Evolutionary conservation across 2,797 vertebrate species (phyloP).

Genomic region (Xenentodon cancila): DNA sequence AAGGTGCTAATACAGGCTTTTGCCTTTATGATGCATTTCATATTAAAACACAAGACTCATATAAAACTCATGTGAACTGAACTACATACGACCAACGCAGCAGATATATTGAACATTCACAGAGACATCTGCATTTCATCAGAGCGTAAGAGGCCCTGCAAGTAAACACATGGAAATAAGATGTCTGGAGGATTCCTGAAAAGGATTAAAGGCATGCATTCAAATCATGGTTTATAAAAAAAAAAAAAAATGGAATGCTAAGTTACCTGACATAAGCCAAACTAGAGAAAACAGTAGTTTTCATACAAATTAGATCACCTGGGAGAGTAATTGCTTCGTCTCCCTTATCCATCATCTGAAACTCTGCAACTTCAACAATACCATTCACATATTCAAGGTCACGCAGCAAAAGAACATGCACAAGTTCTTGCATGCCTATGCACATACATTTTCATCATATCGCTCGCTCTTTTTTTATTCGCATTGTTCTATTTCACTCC

Average conservation of each 20-base stretch:
- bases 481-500: background rate
- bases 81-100: slow-evolving; percentile 70
- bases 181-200: slow-evolving; percentile 55
- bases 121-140: slow-evolving; percentile 35
- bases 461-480: background rate
- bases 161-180: slow-evolving; percentile 47
- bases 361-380: slow-evolving; percentile 33
- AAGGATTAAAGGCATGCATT: slow-evolving; percentile 34
- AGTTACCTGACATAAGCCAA: slow-evolving; percentile 32
- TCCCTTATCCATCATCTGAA: slow-evolving; percentile 43
- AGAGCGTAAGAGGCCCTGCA: slow-evolving; percentile 42
- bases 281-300: slow-evolving; percentile 44
- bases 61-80: slow-evolving; percentile 73
- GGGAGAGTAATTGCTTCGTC: slow-evolving; percentile 52
- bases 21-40: slow-evolving; percentile 41
- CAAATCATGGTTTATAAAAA: slow-evolving; percentile 32
- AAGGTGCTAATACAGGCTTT: background rate
- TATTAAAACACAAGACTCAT: slow-evolving; percentile 34
- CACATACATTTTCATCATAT: slow-evolving; percentile 25
- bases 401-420: slow-evolving; percentile 12
- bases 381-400: slow-evolving; percentile 48
- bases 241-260: no score
- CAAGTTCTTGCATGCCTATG: slow-evolving; percentile 1
- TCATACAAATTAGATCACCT: slow-evolving; percentile 62
- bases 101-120: slow-evolving; percentile 54